Evolutionary conservation across 2,888 invertebrate species (phyloP), one percentile per base, ranked within the genome.

Genomic region (Keiferia lycopersicella): DNA sequence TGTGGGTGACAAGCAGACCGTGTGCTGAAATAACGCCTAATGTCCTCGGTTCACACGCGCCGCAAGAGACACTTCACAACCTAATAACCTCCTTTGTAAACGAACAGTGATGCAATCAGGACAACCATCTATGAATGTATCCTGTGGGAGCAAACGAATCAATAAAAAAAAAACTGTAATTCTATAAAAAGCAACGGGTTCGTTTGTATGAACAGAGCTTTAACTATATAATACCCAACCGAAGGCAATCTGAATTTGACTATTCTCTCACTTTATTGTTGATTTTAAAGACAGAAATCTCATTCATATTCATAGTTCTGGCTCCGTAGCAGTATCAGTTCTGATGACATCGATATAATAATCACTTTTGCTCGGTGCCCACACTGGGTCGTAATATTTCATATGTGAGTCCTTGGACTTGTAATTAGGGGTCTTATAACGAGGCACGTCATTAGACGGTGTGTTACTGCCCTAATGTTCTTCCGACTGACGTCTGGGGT

Each of bases 371-470:
- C 50, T 39, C 34, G 62, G 34, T 20, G 10, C 53, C 70, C 16
- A 30, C 57, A 45, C 56, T 34, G 72, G 68, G 69, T 75, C 75
- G 69, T 77, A 71, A 34, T 34, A 16, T 34, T 26, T 70, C 48
- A 68, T 62, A 57, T 63, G 69, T 78, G 79, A 78, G 76, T 73
- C 74, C 72, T 74, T 72, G 74, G 73, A 73, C 78, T 83, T 79
- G 81, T 85, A 84, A 85, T 88, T 83, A 82, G 79, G 76, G 74
- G 71, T 67, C 69, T 64, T 72, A 73, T 84, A 84, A 85, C 80
- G 82, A 86, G 82, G 69, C 65, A 72, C 70, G 71, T 78, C 78
- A 84, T 83, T 82, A 84, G 74, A 66, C 68, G 69, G 77, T 83
- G 80, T 82, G 79, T 78, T 73, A 76, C 76, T 75, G 77, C 74